Evolutionary conservation across 2,797 vertebrate species (phyloP).

Genomic region (Catamblyrhynchus diadema): DNA sequence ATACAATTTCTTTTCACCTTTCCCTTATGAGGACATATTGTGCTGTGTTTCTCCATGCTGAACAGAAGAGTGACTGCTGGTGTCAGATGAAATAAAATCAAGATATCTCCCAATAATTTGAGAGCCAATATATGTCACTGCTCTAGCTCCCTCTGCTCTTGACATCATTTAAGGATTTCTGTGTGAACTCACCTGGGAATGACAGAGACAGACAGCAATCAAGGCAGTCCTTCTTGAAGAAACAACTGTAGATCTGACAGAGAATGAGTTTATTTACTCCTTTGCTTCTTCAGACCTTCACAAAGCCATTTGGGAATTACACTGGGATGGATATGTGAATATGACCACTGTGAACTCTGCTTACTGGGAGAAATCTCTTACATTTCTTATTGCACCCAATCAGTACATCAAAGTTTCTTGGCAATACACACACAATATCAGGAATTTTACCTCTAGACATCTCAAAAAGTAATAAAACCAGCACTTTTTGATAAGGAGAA

Average conservation of each 20-base stretch:
- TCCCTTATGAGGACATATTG: background rate
- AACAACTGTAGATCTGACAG: conserved; percentile 10
- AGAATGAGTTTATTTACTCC: conserved; percentile 26
- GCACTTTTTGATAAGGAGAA: background rate
- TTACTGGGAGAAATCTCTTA: background rate
- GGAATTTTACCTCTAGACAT: background rate
- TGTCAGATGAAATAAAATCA: conserved; percentile 49
- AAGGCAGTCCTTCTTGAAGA: background rate
- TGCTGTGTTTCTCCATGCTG: background rate
- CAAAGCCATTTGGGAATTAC: background rate
- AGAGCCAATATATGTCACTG: conserved; percentile 24
- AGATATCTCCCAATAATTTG: conserved; percentile 21
- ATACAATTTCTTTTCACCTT: background rate
- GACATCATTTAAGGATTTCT: conserved; percentile 19
- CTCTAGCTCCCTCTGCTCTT: background rate
- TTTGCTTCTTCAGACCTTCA: background rate
- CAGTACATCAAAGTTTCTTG: background rate
- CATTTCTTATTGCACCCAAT: background rate
- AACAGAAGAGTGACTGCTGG: background rate
- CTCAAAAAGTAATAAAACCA: background rate
- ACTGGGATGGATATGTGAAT: background rate
- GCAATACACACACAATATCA: background rate
- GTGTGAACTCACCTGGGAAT: background rate
- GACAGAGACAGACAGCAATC: conserved; percentile 8
- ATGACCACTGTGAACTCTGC: background rate